phyloP scores from a whole-genome alignment of 2,888 invertebrate genomes.

The Cremastinae sp. region DNA sequence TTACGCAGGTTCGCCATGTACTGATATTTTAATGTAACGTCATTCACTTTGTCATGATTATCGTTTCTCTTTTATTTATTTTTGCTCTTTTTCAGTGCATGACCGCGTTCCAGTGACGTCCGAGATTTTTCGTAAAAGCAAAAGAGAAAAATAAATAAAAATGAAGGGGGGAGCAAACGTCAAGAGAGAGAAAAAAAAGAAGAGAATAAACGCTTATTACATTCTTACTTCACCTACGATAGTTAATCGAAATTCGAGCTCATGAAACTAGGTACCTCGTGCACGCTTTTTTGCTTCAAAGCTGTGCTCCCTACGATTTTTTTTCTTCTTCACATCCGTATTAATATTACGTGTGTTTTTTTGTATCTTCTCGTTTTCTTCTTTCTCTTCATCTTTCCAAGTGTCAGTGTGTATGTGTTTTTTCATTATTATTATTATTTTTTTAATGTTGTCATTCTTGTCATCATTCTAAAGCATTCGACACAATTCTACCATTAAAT shows the following conservation, averaged over 20 bases:
- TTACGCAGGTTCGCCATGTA: conserved; percentile 34
- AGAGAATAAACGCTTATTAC: conserved; percentile 49
- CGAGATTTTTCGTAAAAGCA: conserved; percentile 41
- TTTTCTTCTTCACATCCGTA: conserved; percentile 38
- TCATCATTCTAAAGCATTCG: conserved; percentile 63
- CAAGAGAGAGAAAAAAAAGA: conserved; percentile 37
- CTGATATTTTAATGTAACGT: neutral
- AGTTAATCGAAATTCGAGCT: conserved; percentile 57
- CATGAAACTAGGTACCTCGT: conserved; percentile 54
- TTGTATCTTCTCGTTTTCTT: conserved; percentile 27
- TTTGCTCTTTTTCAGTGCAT: neutral
- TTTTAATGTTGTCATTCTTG: conserved; percentile 18
- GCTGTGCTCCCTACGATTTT: conserved; percentile 51
- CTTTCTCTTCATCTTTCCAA: conserved; percentile 21
- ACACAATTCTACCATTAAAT: conserved; percentile 64
- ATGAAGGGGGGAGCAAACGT: conserved; percentile 42
- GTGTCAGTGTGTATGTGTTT: conserved; percentile 34
- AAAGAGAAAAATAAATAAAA: conserved; percentile 29
- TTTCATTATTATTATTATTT: conserved; percentile 33
- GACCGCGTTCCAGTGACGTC: conserved; percentile 5
- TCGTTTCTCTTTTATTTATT: conserved; percentile 1
- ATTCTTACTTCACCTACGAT: conserved; percentile 51
- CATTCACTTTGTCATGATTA: neutral
- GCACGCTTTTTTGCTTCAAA: conserved; percentile 51
- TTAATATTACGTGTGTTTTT: conserved; percentile 50